Evolutionary conservation across 1,140 invertebrate species (phyloP), one percentile per base, ranked within the genome.

Genomic region (Asbolus verrucosus): DNA sequence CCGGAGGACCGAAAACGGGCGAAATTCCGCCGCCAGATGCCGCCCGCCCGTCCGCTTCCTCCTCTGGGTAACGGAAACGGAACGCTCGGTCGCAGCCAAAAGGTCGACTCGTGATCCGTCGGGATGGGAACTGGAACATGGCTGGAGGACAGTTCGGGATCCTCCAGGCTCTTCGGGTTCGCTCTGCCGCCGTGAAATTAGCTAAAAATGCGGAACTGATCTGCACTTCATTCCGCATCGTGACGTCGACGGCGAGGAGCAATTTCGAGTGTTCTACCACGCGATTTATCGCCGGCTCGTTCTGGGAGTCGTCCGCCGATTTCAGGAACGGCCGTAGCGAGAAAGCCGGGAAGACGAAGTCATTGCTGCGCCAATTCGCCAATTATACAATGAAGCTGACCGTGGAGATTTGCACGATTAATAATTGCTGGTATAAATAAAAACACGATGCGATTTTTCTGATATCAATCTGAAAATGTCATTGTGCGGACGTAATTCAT

Each of bases 121-220:
- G 61, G 69, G 72, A 69, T 73, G 74, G 69, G 74, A 75, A 75
- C 59, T 73, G 71, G 74, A 75, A 75, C 74, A 71, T 39, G 18
- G 60, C 68, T 46, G 33, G 33, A 30, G 18, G 62, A 13, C 11
- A 27, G 30, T 65, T 65, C 39, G 62, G 62, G 62, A 65, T 43
- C 16, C 33, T 63, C 61, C 61, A 38, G 15, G 67, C 50, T 11
- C 19, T 46, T 71, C 41, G 30, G 27, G 41, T 19, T 19, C 30
- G 41, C 50, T 15, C 39, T 19, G 21, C 43, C 39, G 18, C 8
- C 30, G 14, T 72, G 60, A 65, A 72, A 72, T 69, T 70, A 70
- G 33, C 68, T 39, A 60, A 67, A 69, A 73, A 73, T 65, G 68
- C 72, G 72, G 72, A 73, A 73, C 50, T 65, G 67, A 69, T 67